Conservation (phyloP, 2,113 vertebrate genomes). For the Alouatta palliata region DNA sequence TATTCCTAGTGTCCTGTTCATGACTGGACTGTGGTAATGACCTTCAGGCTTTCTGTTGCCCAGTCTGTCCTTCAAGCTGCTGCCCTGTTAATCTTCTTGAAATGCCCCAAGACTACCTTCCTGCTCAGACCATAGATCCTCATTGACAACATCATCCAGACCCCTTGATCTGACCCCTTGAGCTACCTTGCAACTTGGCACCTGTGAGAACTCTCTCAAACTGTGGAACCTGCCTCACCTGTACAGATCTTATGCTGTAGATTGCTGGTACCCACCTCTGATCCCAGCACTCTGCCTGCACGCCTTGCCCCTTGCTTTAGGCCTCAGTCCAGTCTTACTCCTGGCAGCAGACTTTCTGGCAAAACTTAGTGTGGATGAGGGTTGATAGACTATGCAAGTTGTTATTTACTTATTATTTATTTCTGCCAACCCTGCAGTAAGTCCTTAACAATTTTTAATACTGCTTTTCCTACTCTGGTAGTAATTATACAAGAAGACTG, state of each 20-base stretch:
- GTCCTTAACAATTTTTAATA: neutral
- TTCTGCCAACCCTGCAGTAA: neutral
- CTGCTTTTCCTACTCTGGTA: neutral
- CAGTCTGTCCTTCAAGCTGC: neutral
- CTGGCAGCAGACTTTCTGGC: neutral
- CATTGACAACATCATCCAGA: neutral
- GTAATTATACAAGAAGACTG: neutral
- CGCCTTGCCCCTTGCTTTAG: neutral
- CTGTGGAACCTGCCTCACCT: neutral
- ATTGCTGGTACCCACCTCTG: too few species aligned
- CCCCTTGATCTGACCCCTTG: neutral
- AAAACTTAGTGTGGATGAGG: neutral
- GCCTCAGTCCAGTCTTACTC: neutral
- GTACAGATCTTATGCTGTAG: neutral
- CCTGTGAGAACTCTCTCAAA: neutral
- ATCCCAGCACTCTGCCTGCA: neutral
- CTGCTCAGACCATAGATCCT: neutral
- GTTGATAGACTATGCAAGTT: neutral
- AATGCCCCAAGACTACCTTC: too few species aligned
- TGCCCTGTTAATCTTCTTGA: neutral
- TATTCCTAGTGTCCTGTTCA: neutral
- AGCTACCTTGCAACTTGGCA: neutral
- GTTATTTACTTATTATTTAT: neutral
- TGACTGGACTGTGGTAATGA: rapidly evolving
- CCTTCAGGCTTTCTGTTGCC: neutral